A percentile compares a stretch with the other conserved stretches of the same genome.
Evolutionary conservation across 2,797 vertebrate genomes (phyloP).

Genomic region (Huso huso): DNA sequence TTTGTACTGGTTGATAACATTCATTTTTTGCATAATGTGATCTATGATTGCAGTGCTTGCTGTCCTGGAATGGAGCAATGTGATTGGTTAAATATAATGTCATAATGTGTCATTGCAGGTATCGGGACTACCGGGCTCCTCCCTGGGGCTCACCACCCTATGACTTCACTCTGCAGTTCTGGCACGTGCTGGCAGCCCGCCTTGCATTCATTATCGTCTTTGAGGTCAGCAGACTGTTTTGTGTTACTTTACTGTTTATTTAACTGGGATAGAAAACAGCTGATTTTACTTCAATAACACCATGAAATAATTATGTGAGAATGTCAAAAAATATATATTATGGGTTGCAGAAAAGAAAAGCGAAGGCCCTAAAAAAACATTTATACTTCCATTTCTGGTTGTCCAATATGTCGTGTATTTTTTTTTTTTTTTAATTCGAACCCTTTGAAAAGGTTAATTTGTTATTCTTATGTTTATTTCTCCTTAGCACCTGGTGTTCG

Average conservation of each 20-base stretch:
- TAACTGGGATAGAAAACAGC: too few relatives aligned
- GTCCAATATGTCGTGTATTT: too few relatives aligned
- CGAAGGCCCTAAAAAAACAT: too few relatives aligned
- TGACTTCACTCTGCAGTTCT: conserved; percentile 95
- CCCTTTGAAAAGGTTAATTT: too few relatives aligned
- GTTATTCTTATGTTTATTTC: conserved; percentile 23
- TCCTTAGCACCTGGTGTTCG: conserved; percentile 90
- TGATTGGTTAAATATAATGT: neutral
- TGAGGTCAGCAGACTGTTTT: conserved; percentile 66
- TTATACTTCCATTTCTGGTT: too few relatives aligned
- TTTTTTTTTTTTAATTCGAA: too few relatives aligned
- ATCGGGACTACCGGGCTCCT: conserved; percentile 89
- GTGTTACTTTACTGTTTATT: too few relatives aligned
- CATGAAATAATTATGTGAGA: too few relatives aligned
- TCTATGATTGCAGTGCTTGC: too few relatives aligned
- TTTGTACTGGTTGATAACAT: neutral
- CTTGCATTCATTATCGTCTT: conserved; percentile 97
- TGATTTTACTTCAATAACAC: too few relatives aligned
- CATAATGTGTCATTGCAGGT: conserved; percentile 51
- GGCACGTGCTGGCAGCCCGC: conserved; percentile 92
- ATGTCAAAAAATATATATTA: too few relatives aligned
- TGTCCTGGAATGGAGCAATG: neutral
- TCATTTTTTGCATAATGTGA: neutral
- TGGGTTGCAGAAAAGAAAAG: too few relatives aligned
- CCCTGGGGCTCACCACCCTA: conserved; percentile 84